Evolutionary conservation across 1,140 invertebrate species (phyloP).

Genomic region (Zaprionus gabonicus): DNA sequence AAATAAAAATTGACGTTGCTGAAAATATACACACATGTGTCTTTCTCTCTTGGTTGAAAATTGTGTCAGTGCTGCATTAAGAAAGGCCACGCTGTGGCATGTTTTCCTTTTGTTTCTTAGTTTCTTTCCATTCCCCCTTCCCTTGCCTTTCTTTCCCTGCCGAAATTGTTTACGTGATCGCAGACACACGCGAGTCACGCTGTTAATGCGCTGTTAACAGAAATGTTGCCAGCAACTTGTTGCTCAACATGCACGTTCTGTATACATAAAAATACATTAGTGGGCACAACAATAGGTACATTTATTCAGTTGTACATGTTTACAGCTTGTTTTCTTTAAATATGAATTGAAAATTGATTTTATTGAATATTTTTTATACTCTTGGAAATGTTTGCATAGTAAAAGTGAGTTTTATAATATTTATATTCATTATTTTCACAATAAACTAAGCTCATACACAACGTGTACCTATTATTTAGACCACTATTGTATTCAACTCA

Average conservation of each 20-base stretch:
- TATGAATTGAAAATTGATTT: no score
- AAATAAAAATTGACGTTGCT: slow-evolving; percentile 50
- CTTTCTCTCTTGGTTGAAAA: slow-evolving; percentile 46
- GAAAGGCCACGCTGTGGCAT: slow-evolving; percentile 55
- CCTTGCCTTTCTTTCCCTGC: slow-evolving; percentile 1
- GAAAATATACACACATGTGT: slow-evolving; percentile 51
- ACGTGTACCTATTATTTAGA: no score
- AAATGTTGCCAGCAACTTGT: slow-evolving; percentile 35
- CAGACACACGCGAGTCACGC: slow-evolving; percentile 9
- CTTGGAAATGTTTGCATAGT: no score
- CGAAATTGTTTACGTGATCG: slow-evolving; percentile 46
- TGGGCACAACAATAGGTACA: slow-evolving; percentile 3
- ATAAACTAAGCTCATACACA: no score
- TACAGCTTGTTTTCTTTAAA: no score
- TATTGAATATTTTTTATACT: no score
- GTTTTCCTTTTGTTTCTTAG: slow-evolving; percentile 22
- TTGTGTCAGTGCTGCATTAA: slow-evolving; percentile 71
- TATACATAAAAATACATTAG: no score
- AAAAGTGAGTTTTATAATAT: no score
- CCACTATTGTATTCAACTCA: not conserved
- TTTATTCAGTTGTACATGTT: not conserved
- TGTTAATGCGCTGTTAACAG: slow-evolving; percentile 24
- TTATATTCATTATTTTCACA: no score
- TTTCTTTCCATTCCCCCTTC: slow-evolving; percentile 7
- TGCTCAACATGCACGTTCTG: not conserved